Base-by-base conservation (phyloP, 2,113 vertebrate species). In the Urocitellus parryii region DNA sequence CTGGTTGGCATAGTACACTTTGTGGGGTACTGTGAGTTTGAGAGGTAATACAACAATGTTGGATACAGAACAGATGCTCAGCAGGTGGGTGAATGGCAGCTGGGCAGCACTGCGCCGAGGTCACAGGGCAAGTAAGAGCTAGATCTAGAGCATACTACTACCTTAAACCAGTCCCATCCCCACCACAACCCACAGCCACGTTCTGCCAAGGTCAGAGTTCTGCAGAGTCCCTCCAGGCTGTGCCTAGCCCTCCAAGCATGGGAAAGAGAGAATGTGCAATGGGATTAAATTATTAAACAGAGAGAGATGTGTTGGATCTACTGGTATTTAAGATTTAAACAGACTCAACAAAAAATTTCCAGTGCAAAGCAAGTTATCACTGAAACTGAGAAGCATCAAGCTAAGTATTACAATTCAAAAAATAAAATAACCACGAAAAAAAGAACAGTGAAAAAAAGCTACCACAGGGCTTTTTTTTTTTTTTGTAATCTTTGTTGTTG, bases 281-380 rank as follows among this genome's bases (percentile, higher is more conserved):
- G 80, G 8, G 12, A 14, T 37, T 63, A 17, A 85, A 42, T 67
- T 58, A 85, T 82, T 34, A 65, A 83, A 76, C 27, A 88, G 45
- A 92, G 16, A 85, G 25, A 74, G 29, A 42, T 81, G 32, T 77
- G 37, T 67, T 68, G 11, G 90, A 79, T 83, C 78, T 70, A 96
- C 22, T 85, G 48, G n/a, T 10, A n/a, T 37, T 88, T 90, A 78
- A 95, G 13, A 80, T 79, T 83, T 77, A n/a, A 84, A 84, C 61
- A 91, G 56, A 84, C 34, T 27, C n/a, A 89, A 45, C 39, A 32
- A 88, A 45, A 92, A 85, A 81, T 67, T 10, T 25, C 32, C 32
- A 78, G 56, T 39, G 65, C 13, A 34, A 89, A 94, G 22, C 34
- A 53, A 90, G 17, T 53, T 76, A 51, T 56, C 22, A 80, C 63